Conservation (phyloP, 53 echinoderm and acorn worm species). For the Temnopleurus reevesii region DNA sequence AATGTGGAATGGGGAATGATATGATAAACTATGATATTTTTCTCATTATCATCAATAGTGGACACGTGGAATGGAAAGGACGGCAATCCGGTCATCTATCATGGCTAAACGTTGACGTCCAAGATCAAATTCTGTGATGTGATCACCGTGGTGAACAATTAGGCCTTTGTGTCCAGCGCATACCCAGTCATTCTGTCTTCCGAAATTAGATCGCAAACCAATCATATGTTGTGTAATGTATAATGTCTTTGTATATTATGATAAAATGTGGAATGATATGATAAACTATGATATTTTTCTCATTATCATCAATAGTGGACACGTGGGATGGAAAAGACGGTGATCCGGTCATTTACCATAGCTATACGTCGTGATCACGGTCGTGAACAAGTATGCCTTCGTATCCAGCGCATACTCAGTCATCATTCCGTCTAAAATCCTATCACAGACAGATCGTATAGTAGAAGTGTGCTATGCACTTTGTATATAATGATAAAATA, state of each 20-base stretch:
- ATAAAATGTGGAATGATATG: no score
- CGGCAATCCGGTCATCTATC: conserved; percentile 95
- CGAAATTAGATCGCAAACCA: no score
- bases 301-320: conserved; percentile 80
- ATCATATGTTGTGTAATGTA: no score
- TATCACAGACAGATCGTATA: no score
- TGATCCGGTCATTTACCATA: conserved; percentile 92
- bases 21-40: conserved; percentile 83
- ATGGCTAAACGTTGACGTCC: conserved; percentile 96
- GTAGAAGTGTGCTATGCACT: no score
- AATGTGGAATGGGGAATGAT: conserved; percentile 94
- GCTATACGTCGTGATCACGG: conserved; percentile 93
- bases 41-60: no score
- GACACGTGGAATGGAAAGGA: conserved; percentile 99
- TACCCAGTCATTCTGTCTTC: conserved; percentile 96
- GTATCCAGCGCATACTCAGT: no score
- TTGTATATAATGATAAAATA: no score
- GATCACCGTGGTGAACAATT: conserved; percentile 92
- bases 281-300: no score
- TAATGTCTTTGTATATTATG: no score
- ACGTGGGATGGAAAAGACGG: conserved; percentile 98
- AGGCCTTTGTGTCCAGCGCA: conserved; percentile 90
- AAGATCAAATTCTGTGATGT: conserved; percentile 93
- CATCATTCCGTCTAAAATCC: no score
- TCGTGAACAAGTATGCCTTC: conserved; percentile 92